A percentile compares a stretch with the other conserved stretches of the same genome.
Evolutionary conservation across 2,113 vertebrate species (phyloP).

Genomic region (Bos javanicus): DNA sequence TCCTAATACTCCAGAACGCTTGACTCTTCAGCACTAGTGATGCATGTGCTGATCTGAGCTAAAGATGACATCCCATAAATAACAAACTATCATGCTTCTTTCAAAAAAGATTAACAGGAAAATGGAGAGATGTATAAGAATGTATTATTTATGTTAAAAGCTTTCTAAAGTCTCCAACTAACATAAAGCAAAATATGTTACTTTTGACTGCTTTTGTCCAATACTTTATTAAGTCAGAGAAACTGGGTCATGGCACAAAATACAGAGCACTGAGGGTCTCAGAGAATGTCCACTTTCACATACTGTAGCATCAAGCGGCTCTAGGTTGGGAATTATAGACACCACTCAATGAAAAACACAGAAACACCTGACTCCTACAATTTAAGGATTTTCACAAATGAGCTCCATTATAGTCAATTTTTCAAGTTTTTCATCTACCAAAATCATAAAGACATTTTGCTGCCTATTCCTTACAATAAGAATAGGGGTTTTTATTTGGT

Average conservation of each 20-base stretch:
- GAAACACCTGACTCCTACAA: neutral
- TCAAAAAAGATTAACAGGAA: neutral
- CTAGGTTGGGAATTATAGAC: neutral
- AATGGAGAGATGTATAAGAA: neutral
- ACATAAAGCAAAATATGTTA: neutral
- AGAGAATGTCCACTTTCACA: neutral
- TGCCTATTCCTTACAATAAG: neutral
- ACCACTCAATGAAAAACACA: neutral
- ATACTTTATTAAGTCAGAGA: neutral
- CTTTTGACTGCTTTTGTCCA: constrained; percentile 10
- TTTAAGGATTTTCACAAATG: neutral
- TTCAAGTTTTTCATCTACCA: neutral
- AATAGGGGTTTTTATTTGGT: neutral
- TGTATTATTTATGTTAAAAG: constrained; percentile 38
- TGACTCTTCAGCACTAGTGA: neutral
- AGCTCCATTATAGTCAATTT: neutral
- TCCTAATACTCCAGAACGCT: neutral
- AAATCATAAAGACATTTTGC: neutral
- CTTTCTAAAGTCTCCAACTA: constrained; percentile 6
- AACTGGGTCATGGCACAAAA: neutral
- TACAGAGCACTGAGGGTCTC: neutral
- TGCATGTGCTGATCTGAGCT: neutral
- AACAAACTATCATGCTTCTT: neutral
- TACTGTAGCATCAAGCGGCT: fast-evolving
- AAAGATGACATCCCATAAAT: neutral